Conservation (phyloP, 2,797 vertebrate species). For the Heterohyrax brucei region DNA sequence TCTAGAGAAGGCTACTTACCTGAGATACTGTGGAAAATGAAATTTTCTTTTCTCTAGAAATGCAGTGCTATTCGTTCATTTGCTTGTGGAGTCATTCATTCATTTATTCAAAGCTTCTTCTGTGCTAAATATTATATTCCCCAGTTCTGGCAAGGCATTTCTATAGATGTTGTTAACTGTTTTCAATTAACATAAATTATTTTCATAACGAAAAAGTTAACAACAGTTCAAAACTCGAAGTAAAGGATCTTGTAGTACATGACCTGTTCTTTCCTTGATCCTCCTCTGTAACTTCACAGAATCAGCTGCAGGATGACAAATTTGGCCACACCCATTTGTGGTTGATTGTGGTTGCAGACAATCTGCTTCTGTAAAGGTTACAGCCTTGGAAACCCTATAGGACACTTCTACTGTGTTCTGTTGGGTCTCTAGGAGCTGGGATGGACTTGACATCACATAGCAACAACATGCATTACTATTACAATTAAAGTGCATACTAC, state of each 20-base stretch:
- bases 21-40: background rate
- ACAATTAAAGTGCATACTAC: background rate
- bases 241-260: background rate
- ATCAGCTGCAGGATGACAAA: background rate
- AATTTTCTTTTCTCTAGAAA: background rate
- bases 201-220: background rate
- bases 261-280: background rate
- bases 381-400: background rate
- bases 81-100: too few relatives aligned
- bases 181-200: background rate
- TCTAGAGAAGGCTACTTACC: background rate
- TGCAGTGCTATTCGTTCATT: background rate
- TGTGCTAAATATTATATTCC: background rate
- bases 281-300: background rate
- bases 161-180: background rate
- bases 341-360: background rate
- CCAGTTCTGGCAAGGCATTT: background rate
- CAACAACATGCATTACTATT: background rate
- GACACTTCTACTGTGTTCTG: background rate
- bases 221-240: background rate
- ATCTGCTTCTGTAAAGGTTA: background rate
- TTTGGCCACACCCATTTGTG: background rate
- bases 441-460: background rate
- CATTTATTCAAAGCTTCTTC: background rate
- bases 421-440: background rate